These are phyloP conservation scores for Paragorgia papillata DNA, from an alignment of 92 coral and sea anemone genomes.

Conservation along the genomic window DNA sequence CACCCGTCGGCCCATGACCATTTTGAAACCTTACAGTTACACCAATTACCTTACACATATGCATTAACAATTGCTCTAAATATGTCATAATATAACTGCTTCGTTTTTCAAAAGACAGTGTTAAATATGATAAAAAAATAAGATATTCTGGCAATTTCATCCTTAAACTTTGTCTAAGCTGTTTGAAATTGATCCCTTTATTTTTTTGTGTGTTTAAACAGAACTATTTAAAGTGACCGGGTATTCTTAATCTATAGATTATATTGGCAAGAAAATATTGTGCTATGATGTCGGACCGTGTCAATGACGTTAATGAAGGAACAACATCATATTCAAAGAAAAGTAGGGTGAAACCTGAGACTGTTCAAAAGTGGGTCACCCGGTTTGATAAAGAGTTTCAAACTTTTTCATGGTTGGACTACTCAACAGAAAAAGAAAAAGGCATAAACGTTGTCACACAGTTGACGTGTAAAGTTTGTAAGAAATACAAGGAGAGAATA, in stretches of 20 bases:
- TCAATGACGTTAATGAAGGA: conserved; percentile 4
- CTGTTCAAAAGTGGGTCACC: conserved; percentile 2
- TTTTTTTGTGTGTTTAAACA: conserved; percentile 2
- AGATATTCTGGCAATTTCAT: conserved; percentile 10
- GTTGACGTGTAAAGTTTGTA: conserved; percentile 25
- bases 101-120: conserved; percentile 7
- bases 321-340: conserved; percentile 13
- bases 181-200: not conserved
- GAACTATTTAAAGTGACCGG: not conserved
- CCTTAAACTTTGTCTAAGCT: conserved; percentile 1
- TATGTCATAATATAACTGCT: not conserved
- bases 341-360: conserved; percentile 35
- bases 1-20: too few relatives aligned
- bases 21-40: too few relatives aligned
- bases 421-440: conserved; percentile 29
- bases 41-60: too few relatives aligned
- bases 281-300: conserved; percentile 30
- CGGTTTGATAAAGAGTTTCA: conserved; percentile 19
- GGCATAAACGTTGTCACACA: conserved; percentile 30
- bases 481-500: conserved; percentile 29
- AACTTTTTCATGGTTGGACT: conserved; percentile 31
- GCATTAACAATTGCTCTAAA: not conserved
- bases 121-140: not conserved
- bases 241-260: not conserved
- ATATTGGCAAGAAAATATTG: conserved; percentile 8